Evolutionary conservation across 1,140 invertebrate species (phyloP).

Genomic region (Chrysomallon squamiferum): DNA sequence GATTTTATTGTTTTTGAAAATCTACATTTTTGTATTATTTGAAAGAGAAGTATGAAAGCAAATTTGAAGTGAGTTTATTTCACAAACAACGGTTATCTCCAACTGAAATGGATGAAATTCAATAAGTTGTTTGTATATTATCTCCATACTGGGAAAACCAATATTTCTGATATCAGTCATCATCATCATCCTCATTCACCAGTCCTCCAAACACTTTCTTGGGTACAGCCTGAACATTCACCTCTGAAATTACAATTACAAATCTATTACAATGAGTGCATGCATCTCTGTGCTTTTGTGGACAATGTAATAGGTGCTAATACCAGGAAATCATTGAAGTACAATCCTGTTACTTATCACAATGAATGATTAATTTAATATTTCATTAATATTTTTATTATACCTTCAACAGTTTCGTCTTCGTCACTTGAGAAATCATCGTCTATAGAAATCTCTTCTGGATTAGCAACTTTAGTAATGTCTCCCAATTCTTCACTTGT

Average conservation of each 20-base stretch:
- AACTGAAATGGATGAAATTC: no score
- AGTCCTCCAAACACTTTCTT: slow-evolving; percentile 87
- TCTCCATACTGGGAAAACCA: no score
- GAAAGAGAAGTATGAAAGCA: no score
- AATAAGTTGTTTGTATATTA: no score
- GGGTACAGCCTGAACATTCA: slow-evolving; percentile 83
- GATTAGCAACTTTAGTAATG: slow-evolving; percentile 78
- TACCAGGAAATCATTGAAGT: neutral
- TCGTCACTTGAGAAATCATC: slow-evolving; percentile 69
- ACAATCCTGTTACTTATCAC: neutral
- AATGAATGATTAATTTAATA: neutral
- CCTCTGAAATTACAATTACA: slow-evolving; percentile 62
- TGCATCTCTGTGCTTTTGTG: neutral
- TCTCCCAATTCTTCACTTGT: slow-evolving; percentile 73
- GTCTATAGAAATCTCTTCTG: slow-evolving; percentile 91
- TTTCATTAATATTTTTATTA: neutral
- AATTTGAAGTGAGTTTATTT: no score
- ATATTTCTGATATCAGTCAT: no score
- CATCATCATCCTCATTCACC: slow-evolving; percentile 56
- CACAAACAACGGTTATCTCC: no score
- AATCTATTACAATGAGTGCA: neutral
- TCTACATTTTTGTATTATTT: no score
- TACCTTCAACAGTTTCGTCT: slow-evolving; percentile 65
- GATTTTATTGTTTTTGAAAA: no score
- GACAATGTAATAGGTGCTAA: neutral